A percentile compares a stretch with the other conserved stretches of the same genome.
Evolutionary conservation across 2,797 vertebrate genomes (phyloP).

Genomic region (Iguana delicatissima): DNA sequence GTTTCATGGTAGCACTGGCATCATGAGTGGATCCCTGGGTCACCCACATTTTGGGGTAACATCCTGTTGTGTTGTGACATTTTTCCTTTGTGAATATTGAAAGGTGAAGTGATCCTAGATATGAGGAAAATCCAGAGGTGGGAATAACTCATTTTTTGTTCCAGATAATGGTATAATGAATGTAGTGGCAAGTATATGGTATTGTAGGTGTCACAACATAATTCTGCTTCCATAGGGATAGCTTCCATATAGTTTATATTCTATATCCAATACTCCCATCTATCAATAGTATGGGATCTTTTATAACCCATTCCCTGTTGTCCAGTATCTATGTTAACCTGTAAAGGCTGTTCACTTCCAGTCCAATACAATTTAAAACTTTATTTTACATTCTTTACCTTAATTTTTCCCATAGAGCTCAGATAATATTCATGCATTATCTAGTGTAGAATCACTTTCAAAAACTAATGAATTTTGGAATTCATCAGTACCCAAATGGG

Average conservation of each 20-base stretch:
- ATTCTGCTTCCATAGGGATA: neutral
- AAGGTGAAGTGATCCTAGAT: too few species aligned
- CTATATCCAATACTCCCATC: neutral
- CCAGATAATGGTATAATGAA: neutral
- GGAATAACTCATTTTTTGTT: neutral
- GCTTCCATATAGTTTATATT: neutral
- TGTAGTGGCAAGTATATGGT: neutral
- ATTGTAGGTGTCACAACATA: neutral
- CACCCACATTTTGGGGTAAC: too few species aligned
- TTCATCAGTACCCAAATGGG: neutral
- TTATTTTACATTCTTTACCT: conserved; percentile 13
- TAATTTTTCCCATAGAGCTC: neutral
- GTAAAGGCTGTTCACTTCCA: neutral
- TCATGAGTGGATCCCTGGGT: too few species aligned
- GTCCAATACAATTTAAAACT: conserved; percentile 21
- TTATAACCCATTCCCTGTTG: neutral
- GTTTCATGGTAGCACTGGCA: too few species aligned
- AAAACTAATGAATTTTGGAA: neutral
- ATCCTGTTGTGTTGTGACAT: too few species aligned
- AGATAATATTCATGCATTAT: neutral
- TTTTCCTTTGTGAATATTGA: too few species aligned
- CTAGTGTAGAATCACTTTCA: neutral
- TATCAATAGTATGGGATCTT: neutral
- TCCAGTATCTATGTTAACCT: too few species aligned
- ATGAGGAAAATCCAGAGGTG: neutral